Evolutionary conservation across 2,888 invertebrate species (phyloP), one percentile per base, ranked within the genome.

Genomic region (Eurytoma californica): DNA sequence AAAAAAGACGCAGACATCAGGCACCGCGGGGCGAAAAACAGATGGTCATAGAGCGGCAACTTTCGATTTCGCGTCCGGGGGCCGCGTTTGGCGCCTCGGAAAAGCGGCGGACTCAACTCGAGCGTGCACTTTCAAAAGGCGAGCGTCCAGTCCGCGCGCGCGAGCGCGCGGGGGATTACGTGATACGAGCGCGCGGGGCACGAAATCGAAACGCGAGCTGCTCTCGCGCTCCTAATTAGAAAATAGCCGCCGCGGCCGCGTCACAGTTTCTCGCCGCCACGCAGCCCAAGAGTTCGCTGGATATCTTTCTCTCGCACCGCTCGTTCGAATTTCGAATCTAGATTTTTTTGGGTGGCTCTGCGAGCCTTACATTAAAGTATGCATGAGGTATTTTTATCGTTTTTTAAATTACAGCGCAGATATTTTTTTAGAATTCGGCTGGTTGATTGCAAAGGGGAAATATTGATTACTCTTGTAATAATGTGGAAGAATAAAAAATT

Each of bases 201-300:
- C n/a, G 30, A 57, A 69, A 69, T 69, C 55, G 28, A 68, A 28
- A 61, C 60, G 49, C 30, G 30, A 5, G 30, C 28, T 49, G 47
- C 39, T 39, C 28, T 24, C 16, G 16, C 47, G 68, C 39, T 76
- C 61, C 68, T 69, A 68, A 76, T 76, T 68, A 61, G 61, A 76
- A 76, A 76, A 76, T 55, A 16, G 58, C 55, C 39, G 9, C 53
- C 49, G 9, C 51, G 4, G 30, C 20, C 14, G 18, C 58, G 13
- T 47, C 60, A 30, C 70, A 28, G 18, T 53, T 53, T 53, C 18
- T 24, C 24, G 16, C 53, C n/a, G 24, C 14, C 18, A 28, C 55
- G 55, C n/a, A 20, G 39, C 51, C 30, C 47, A 39, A n/a, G 24
- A 47, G 47, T 65, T 14, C 51, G 57, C 16, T 39, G 47, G 47